Evolutionary conservation across 2,113 vertebrate genomes (phyloP).

Genomic region (Trematomus loennbergii): DNA sequence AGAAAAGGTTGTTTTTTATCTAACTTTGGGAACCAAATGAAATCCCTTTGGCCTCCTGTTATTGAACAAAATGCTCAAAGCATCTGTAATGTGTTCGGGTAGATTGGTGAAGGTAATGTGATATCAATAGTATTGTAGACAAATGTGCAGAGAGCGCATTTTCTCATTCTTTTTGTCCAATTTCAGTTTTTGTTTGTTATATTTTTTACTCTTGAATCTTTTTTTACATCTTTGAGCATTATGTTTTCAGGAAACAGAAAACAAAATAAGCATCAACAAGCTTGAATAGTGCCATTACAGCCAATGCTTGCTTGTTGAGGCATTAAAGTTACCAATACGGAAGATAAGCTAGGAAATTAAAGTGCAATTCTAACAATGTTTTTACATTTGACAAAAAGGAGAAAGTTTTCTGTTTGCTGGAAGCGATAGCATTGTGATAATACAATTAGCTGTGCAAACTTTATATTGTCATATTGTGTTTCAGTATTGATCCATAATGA

Average conservation of each 20-base stretch:
- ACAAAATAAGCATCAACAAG: slow-evolving; percentile 85
- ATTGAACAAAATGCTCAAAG: slow-evolving; percentile 82
- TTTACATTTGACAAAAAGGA: slow-evolving; percentile 65
- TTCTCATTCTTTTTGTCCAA: slow-evolving; percentile 82
- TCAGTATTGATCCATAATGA: slow-evolving; percentile 95
- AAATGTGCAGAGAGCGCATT: slow-evolving; percentile 85
- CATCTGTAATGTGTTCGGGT: slow-evolving; percentile 77
- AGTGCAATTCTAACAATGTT: slow-evolving; percentile 88
- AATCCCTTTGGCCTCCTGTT: slow-evolving; percentile 83
- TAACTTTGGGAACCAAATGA: slow-evolving; percentile 87
- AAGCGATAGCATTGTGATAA: slow-evolving; percentile 89
- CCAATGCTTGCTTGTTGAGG: slow-evolving; percentile 87
- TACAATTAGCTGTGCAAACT: slow-evolving; percentile 90
- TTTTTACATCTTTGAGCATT: slow-evolving; percentile 82
- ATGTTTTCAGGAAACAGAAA: slow-evolving; percentile 99
- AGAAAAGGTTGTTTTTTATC: slow-evolving; percentile 71
- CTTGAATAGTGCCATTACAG: slow-evolving; percentile 71
- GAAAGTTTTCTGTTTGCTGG: slow-evolving; percentile 98
- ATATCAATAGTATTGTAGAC: slow-evolving; percentile 89
- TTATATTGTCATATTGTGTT: slow-evolving; percentile 92
- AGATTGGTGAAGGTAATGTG: slow-evolving; percentile 86
- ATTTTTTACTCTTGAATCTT: slow-evolving; percentile 72
- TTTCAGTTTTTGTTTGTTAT: slow-evolving; percentile 75
- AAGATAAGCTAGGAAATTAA: slow-evolving; percentile 72
- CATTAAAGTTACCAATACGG: slow-evolving; percentile 79